A percentile compares a stretch with the other conserved stretches of the same genome.
Conservation (phyloP, 1,140 invertebrate species). For the Coelopa frigida region DNA sequence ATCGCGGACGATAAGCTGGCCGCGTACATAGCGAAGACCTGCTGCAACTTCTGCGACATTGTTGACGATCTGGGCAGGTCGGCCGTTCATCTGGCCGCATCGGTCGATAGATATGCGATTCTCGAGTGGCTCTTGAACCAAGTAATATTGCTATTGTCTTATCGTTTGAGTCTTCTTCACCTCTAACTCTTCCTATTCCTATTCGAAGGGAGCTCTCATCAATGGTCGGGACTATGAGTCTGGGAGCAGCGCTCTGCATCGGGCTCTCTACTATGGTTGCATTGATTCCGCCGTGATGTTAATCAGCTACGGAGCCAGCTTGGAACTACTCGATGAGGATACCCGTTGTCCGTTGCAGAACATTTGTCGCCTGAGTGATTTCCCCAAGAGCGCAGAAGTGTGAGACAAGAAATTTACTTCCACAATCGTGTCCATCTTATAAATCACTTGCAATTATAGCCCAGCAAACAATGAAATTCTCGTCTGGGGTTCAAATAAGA, state of each 20-base stretch:
- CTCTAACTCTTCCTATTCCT: not conserved
- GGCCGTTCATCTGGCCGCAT: constrained; percentile 59
- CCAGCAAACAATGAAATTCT: constrained; percentile 47
- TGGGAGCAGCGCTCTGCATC: constrained; percentile 63
- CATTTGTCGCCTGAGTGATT: constrained; percentile 28
- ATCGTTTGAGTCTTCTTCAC: not conserved
- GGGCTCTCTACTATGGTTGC: constrained; percentile 63
- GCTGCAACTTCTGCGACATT: constrained; percentile 49
- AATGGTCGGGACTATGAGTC: constrained; percentile 58
- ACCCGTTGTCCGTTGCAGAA: constrained; percentile 31
- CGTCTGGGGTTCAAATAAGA: constrained; percentile 66
- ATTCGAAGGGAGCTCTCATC: constrained; percentile 47
- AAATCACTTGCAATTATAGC: constrained; percentile 5
- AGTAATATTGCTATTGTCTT: constrained; percentile 3
- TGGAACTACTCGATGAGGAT: constrained; percentile 35
- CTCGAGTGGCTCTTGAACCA: constrained; percentile 58
- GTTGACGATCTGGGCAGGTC: constrained; percentile 50
- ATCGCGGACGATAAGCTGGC: constrained; percentile 47
- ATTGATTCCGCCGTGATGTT: constrained; percentile 54
- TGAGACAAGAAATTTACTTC: constrained; percentile 2
- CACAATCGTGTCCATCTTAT: not conserved
- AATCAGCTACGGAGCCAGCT: constrained; percentile 47
- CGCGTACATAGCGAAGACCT: constrained; percentile 49
- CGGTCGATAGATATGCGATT: constrained; percentile 53
- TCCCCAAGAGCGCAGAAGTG: constrained; percentile 4